Evolutionary conservation across 1,140 invertebrate genomes (phyloP), one percentile per base, ranked within the genome.

Genomic region (Anoplophora glabripennis): DNA sequence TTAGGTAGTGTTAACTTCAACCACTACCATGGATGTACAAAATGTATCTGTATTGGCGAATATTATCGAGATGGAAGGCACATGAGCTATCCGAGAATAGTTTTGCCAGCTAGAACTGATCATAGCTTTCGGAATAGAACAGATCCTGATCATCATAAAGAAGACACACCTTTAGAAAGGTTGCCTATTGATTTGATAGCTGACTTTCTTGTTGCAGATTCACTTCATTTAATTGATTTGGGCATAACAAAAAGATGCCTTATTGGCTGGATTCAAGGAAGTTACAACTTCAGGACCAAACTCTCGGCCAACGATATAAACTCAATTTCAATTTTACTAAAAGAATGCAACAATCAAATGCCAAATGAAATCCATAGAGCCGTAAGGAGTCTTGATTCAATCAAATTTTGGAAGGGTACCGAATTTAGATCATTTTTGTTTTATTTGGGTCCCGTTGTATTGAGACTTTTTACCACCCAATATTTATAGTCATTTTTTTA

Each of bases 381-480:
- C n/a, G n/a, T n/a, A n/a, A n/a, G n/a, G n/a, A n/a, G n/a, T n/a
- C n/a, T n/a, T n/a, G n/a, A n/a, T n/a, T n/a, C n/a, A n/a, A n/a
- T n/a, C n/a, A n/a, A n/a, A n/a, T n/a, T n/a, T n/a, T n/a, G 47
- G 46, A 49, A 49, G 33, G 46, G 46, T 11, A 34, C 28, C 7
- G 46, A 49, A 14, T 49, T 14, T 49, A 7, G 46, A 9, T 18
- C 46, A 7, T 49, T 4, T 60, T 59, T 8, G 63, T 57, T 63
- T 67, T 36, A 28, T 57, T 53, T 58, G 53, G 63, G 68, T 74
- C 35, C 49, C 8, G 21, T 62, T 34, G 55, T 74, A 63, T 3
- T 71, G 70, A 46, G 59, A 45, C 53, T 52, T 61, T 67, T 72
- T 72, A 49, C 37, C 63, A 11, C 47, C 1, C 53, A 53, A 35